Evolutionary conservation across 2,113 vertebrate species (phyloP).

Genomic region (Sphaerodactylus townsendi): DNA sequence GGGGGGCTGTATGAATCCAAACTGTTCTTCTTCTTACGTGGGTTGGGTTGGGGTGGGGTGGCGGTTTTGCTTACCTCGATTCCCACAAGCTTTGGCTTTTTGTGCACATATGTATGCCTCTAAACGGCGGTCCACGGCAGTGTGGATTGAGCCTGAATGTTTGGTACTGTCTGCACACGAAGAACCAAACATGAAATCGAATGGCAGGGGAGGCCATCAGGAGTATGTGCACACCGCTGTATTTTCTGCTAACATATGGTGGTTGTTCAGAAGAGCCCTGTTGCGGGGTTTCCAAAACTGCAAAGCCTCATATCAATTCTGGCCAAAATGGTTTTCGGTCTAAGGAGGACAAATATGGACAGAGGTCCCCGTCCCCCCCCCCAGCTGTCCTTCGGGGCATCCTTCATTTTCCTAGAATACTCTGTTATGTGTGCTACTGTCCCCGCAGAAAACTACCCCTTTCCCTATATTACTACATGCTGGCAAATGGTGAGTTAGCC

Average conservation of each 20-base stretch:
- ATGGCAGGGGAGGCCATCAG: background rate
- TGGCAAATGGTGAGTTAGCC: conserved; percentile 16
- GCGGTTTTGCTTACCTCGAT: no score
- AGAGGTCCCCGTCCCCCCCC: background rate
- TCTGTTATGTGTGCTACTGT: conserved; percentile 24
- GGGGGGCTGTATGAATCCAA: no score
- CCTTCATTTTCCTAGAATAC: background rate
- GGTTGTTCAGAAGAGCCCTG: background rate
- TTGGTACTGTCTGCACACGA: background rate
- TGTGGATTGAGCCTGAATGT: no score
- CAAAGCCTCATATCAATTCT: background rate
- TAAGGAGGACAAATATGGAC: background rate
- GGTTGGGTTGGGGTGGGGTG: no score
- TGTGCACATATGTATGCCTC: no score
- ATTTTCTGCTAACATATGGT: background rate
- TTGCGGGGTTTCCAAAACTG: background rate
- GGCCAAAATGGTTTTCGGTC: background rate
- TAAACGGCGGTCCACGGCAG: no score
- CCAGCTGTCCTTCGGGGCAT: background rate
- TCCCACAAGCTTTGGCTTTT: no score
- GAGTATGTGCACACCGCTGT: background rate
- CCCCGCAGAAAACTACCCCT: conserved; percentile 20
- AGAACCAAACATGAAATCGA: background rate
- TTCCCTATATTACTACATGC: conserved; percentile 40
- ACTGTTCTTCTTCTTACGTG: background rate